Conservation (phyloP, 2,797 vertebrate species). For the Typhlichthys subterraneus region DNA sequence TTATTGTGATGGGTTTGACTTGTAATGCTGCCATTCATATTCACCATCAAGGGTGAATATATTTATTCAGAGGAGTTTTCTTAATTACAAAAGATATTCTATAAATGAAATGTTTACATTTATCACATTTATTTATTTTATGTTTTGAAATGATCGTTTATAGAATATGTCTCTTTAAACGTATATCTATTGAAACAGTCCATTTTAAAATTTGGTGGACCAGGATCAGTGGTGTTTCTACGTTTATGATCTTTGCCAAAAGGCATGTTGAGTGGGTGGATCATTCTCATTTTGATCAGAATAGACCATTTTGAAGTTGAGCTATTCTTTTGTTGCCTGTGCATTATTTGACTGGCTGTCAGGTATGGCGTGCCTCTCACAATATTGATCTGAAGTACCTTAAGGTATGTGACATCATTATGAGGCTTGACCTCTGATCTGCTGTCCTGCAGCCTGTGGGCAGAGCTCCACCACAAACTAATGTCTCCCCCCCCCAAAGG, state of each 20-base stretch:
- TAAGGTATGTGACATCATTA: constrained; percentile 83
- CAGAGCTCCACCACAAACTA: constrained; percentile 50
- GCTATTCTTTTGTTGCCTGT: constrained; percentile 55
- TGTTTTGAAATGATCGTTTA: background rate
- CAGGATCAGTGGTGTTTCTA: constrained; percentile 37
- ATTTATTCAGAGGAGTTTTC: constrained; percentile 41
- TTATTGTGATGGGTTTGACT: constrained; percentile 23
- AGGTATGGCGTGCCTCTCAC: constrained; percentile 66
- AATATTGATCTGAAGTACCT: constrained; percentile 81
- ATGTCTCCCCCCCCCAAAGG: constrained; percentile 54
- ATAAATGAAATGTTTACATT: constrained; percentile 13
- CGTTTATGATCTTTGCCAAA: constrained; percentile 66
- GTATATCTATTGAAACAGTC: background rate
- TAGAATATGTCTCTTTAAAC: no score
- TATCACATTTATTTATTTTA: background rate
- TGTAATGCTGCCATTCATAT: constrained; percentile 21
- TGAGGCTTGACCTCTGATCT: constrained; percentile 80
- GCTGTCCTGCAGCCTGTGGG: constrained; percentile 75
- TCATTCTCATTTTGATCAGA: constrained; percentile 75
- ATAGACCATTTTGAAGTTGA: constrained; percentile 65
- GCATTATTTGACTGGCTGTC: constrained; percentile 76
- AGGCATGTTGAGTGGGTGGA: constrained; percentile 43
- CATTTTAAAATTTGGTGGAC: constrained; percentile 5
- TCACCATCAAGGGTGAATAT: constrained; percentile 50
- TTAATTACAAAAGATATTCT: constrained; percentile 44